Evolutionary conservation across 2,888 invertebrate genomes (phyloP).

Genomic region (Hemaris fuciformis): DNA sequence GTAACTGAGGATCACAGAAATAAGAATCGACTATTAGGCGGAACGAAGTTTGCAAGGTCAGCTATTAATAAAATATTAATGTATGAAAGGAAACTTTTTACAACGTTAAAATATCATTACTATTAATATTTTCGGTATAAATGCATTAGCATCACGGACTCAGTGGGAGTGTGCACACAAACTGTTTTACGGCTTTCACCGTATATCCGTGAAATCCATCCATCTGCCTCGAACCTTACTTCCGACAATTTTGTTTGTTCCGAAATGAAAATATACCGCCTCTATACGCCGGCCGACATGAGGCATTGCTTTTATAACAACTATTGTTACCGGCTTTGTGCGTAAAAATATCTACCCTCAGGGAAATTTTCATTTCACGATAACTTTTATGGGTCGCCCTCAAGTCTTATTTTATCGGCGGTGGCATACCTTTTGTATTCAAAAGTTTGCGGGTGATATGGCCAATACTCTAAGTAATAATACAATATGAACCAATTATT

Average conservation of each 20-base stretch:
- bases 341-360: neutral
- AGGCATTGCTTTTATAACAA: neutral
- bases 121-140: neutral
- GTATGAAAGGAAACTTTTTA: no score
- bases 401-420: neutral
- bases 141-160: neutral
- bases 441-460: neutral
- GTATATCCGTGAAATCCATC: conserved; percentile 4
- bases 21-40: no score
- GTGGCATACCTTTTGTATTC: neutral
- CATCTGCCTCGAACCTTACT: neutral
- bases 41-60: no score
- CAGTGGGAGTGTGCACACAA: no score
- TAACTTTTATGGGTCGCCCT: neutral
- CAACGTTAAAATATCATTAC: no score
- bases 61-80: no score
- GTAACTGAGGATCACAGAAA: no score
- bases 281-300: neutral
- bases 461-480: no score
- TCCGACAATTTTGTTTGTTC: conserved; percentile 12
- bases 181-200: neutral
- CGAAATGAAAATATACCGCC: neutral
- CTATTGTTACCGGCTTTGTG: neutral
- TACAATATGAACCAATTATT: no score
- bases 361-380: neutral